Conservation (phyloP, 2,113 vertebrate species). For the Hemiscyllium ocellatum region DNA sequence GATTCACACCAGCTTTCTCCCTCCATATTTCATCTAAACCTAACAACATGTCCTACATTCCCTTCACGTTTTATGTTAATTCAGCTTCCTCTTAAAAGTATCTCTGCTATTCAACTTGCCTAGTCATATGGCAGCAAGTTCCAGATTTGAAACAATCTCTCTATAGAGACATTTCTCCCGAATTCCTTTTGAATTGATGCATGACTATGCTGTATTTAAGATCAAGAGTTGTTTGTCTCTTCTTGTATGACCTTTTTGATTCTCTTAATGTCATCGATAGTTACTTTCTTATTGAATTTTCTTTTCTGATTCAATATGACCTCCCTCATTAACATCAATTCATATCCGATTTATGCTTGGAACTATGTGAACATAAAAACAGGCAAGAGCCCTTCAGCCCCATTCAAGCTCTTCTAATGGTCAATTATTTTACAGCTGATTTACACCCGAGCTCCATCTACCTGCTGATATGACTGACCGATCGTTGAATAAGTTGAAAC, state of each 20-base stretch:
- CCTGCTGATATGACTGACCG: background rate
- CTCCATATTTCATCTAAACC: background rate
- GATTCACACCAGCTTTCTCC: background rate
- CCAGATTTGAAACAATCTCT: background rate
- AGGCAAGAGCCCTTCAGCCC: background rate
- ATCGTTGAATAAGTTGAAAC: background rate
- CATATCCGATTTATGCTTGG: background rate
- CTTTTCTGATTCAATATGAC: background rate
- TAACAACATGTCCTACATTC: background rate
- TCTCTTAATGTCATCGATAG: background rate
- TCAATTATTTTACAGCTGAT: background rate
- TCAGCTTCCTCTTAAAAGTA: background rate
- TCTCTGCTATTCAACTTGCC: background rate
- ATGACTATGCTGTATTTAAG: background rate
- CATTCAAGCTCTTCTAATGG: background rate
- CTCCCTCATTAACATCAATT: background rate
- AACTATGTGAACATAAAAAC: background rate
- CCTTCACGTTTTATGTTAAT: background rate
- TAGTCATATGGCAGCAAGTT: background rate
- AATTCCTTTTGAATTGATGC: background rate
- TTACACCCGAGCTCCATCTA: background rate
- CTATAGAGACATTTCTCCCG: background rate
- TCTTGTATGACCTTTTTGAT: background rate
- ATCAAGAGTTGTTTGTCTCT: background rate
- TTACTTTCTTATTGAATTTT: background rate